Conservation (phyloP, 1,140 invertebrate genomes). For the Megathymus violae region DNA sequence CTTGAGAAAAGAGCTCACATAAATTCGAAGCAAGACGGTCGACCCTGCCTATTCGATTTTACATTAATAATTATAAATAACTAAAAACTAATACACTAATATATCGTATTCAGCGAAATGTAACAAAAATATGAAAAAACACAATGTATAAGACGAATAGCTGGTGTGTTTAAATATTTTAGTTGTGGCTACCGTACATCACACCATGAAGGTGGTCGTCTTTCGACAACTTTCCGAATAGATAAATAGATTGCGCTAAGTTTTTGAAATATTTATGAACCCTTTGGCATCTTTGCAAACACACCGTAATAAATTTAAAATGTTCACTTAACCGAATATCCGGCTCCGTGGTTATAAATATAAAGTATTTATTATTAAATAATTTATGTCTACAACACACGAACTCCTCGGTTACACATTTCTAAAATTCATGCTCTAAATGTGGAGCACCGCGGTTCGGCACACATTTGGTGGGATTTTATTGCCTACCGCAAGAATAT, state of each 20-base stretch:
- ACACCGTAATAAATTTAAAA: conserved; percentile 19
- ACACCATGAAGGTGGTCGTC: not conserved
- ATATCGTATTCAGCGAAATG: too few relatives aligned
- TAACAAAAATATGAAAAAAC: conserved; percentile 8
- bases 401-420: conserved; percentile 46
- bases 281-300: conserved; percentile 11
- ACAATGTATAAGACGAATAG: not conserved
- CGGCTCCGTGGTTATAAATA: conserved; percentile 16
- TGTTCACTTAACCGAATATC: conserved; percentile 1
- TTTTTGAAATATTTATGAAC: conserved; percentile 39
- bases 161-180: conserved; percentile 12
- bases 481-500: conserved; percentile 56
- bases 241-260: conserved; percentile 38
- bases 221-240: conserved; percentile 36
- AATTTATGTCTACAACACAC: conserved; percentile 25
- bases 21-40: too few relatives aligned
- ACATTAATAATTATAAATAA: too few relatives aligned
- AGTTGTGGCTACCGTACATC: conserved; percentile 17
- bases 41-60: too few relatives aligned
- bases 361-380: conserved; percentile 27
- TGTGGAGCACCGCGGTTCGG: conserved; percentile 49
- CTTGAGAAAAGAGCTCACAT: too few relatives aligned
- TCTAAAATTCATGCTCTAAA: conserved; percentile 68
- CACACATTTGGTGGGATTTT: conserved; percentile 55
- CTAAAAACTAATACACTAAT: too few relatives aligned